Percentiles rank a stretch among this genome's conserved stretches.
Evolutionary conservation across 2,113 vertebrate genomes (phyloP).

Genomic region (Semnornis frantzii): DNA sequence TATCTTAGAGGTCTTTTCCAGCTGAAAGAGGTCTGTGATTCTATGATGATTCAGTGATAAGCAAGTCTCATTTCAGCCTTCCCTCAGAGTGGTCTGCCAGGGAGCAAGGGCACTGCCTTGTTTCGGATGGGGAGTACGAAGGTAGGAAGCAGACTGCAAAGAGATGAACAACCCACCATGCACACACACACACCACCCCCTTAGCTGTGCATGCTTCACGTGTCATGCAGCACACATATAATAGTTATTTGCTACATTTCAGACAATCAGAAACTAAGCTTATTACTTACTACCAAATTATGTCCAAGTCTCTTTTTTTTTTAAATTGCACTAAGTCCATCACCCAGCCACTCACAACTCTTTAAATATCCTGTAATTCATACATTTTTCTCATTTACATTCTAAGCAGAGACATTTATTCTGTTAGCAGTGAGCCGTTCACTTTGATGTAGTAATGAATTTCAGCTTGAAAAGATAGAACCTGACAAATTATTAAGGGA

Average conservation of each 20-base stretch:
- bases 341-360: background rate
- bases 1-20: too few relatives aligned
- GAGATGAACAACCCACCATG: background rate
- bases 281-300: constrained; percentile 8
- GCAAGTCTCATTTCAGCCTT: background rate
- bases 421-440: background rate
- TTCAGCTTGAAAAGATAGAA: background rate
- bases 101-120: fast-evolving
- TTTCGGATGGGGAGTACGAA: fast-evolving
- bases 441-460: constrained; percentile 12
- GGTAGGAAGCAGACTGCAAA: background rate
- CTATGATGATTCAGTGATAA: background rate
- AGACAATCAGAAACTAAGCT: background rate
- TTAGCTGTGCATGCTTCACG: background rate
- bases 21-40: too few relatives aligned
- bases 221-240: background rate
- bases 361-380: background rate
- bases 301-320: background rate
- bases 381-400: background rate
- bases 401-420: background rate
- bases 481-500: background rate
- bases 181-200: too few relatives aligned
- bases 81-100: fast-evolving
- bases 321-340: background rate
- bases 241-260: background rate